phyloP scores from a whole-genome alignment of 2,888 invertebrate species.

The Sesamia inferens region DNA sequence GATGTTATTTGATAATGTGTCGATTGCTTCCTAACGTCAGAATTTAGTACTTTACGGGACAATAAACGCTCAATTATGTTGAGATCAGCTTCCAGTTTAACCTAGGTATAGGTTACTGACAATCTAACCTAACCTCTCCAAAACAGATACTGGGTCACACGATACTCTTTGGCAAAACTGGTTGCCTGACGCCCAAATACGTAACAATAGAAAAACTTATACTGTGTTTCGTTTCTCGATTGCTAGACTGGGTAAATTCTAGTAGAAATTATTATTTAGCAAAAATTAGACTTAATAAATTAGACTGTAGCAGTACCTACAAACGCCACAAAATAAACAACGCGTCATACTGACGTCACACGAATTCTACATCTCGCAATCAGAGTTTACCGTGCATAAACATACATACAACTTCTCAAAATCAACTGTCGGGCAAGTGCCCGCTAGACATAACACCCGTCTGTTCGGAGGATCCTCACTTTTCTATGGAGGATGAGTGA shows the following conservation, averaged over 20 bases:
- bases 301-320: too few species aligned
- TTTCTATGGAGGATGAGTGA: too few species aligned
- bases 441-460: too few species aligned
- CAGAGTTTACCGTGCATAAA: too few species aligned
- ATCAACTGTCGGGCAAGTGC: too few species aligned
- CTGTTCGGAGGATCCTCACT: too few species aligned
- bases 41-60: background rate
- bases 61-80: background rate
- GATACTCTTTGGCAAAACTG: background rate
- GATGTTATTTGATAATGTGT: constrained; percentile 31
- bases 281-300: too few species aligned
- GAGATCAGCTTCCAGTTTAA: background rate
- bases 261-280: too few species aligned
- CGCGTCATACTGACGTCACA: too few species aligned
- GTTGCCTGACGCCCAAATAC: background rate
- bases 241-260: background rate
- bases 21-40: background rate
- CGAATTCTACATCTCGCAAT: too few species aligned
- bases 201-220: background rate
- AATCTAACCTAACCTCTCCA: background rate
- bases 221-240: background rate
- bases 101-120: background rate
- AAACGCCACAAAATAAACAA: too few species aligned
- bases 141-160: background rate
- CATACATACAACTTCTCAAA: too few species aligned